Conservation (phyloP, 2,113 vertebrate genomes). For the Pogonocichla stellata region DNA sequence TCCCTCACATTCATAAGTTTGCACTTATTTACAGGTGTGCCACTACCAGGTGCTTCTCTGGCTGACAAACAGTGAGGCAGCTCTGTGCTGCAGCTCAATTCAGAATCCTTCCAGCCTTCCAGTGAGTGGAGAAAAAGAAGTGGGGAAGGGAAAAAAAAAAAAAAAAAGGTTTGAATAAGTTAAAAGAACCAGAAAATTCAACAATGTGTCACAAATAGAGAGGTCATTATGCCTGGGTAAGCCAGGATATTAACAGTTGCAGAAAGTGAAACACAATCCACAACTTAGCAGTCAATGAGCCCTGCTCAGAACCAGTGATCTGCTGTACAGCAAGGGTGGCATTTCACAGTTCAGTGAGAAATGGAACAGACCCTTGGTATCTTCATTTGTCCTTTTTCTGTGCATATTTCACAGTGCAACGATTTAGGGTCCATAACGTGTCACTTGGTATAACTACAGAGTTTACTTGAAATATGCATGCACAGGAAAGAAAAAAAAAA, state of each 20-base stretch:
- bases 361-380: conserved; percentile 78
- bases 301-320: conserved; percentile 77
- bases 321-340: conserved; percentile 75
- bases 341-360: conserved; percentile 82
- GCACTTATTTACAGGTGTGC: conserved; percentile 3
- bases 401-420: conserved; percentile 80
- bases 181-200: conserved; percentile 86
- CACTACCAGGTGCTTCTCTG: neutral
- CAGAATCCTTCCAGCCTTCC: conserved; percentile 73
- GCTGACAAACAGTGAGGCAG: conserved; percentile 60
- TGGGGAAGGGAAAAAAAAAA: neutral
- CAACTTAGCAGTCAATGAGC: conserved; percentile 79
- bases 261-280: conserved; percentile 79
- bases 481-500: conserved; percentile 58
- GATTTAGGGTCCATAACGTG: conserved; percentile 80
- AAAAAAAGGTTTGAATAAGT: conserved; percentile 71
- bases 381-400: conserved; percentile 79
- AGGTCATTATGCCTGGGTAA: conserved; percentile 85
- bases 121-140: conserved; percentile 49
- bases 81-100: conserved; percentile 62
- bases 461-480: conserved; percentile 78
- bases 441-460: conserved; percentile 77
- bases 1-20: conserved; percentile 1
- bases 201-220: conserved; percentile 82
- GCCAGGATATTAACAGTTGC: conserved; percentile 78